A percentile compares a stretch with the other conserved stretches of the same genome.
Conservation (phyloP, 2,113 vertebrate species). For the Leuciscus idus region DNA sequence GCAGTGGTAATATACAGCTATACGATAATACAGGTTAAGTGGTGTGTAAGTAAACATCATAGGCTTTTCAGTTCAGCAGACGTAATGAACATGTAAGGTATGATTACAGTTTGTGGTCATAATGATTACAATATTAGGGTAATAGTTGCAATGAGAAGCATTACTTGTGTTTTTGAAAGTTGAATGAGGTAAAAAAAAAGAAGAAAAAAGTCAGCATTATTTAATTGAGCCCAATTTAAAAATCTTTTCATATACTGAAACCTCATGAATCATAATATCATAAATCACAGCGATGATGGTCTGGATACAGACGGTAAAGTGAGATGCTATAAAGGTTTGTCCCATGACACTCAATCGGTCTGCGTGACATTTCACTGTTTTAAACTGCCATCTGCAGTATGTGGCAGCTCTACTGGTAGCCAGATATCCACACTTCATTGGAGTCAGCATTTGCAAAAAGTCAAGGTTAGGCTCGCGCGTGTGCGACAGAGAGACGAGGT, state of each 20-base stretch:
- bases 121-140: not conserved
- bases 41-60: not conserved
- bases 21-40: not conserved
- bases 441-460: conserved; percentile 26
- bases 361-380: conserved; percentile 36
- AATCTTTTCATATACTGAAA: not conserved
- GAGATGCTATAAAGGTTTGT: conserved; percentile 40
- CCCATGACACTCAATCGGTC: conserved; percentile 33
- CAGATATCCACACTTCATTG: conserved; percentile 18
- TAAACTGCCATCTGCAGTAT: conserved; percentile 40
- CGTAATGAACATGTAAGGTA: not conserved
- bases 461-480: not conserved
- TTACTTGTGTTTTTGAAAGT: not conserved
- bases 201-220: not conserved
- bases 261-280: conserved; percentile 1
- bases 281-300: conserved; percentile 7
- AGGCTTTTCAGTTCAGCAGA: not conserved
- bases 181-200: not conserved
- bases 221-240: not conserved
- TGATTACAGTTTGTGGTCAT: not conserved
- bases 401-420: conserved; percentile 17
- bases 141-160: not conserved
- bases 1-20: not conserved
- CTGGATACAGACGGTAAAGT: conserved; percentile 14
- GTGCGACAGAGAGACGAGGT: not conserved